Conservation (phyloP, 2,888 invertebrate genomes). For the Himalopsyche tibetana region DNA sequence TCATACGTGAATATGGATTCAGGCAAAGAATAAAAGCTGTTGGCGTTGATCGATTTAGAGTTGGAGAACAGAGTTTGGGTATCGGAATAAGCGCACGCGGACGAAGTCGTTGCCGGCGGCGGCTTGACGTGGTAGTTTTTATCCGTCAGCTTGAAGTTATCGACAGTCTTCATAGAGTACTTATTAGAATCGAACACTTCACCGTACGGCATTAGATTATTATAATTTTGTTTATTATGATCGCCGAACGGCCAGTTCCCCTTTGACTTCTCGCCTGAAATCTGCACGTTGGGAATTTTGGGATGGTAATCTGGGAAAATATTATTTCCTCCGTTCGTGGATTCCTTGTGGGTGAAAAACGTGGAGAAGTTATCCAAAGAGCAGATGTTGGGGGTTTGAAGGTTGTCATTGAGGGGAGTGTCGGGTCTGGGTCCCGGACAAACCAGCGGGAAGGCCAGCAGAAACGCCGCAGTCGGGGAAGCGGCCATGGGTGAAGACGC, state of each 20-base stretch:
- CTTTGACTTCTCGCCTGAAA: conserved; percentile 49
- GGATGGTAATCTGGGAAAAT: conserved; percentile 56
- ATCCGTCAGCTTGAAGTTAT: conserved; percentile 24
- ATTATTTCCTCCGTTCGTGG: conserved; percentile 44
- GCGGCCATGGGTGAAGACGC: conserved; percentile 69
- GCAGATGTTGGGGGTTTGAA: conserved; percentile 62
- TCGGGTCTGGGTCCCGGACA: conserved; percentile 76
- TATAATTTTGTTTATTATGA: conserved; percentile 46
- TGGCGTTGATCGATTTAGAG: conserved; percentile 45
- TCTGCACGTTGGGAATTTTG: conserved; percentile 32
- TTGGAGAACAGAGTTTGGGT: conserved; percentile 50
- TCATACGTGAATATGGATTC: conserved; percentile 64
- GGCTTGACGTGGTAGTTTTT: conserved; percentile 7
- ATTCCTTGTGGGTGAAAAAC: conserved; percentile 61
- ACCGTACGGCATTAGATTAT: conserved; percentile 23
- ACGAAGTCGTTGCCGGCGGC: conserved; percentile 45
- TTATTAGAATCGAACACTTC: conserved; percentile 21
- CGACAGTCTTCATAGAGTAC: conserved; percentile 24
- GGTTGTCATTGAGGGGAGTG: conserved; percentile 73
- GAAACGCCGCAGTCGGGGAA: conserved; percentile 87
- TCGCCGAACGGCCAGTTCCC: conserved; percentile 37
- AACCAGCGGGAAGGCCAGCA: conserved; percentile 86
- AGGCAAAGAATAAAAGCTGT: conserved; percentile 51
- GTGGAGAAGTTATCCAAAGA: conserved; percentile 62
- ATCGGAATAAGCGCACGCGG: conserved; percentile 60